Evolutionary conservation across 2,797 vertebrate genomes (phyloP), one percentile per base, ranked within the genome.

Genomic region (Tenualosa thibaudeaui): DNA sequence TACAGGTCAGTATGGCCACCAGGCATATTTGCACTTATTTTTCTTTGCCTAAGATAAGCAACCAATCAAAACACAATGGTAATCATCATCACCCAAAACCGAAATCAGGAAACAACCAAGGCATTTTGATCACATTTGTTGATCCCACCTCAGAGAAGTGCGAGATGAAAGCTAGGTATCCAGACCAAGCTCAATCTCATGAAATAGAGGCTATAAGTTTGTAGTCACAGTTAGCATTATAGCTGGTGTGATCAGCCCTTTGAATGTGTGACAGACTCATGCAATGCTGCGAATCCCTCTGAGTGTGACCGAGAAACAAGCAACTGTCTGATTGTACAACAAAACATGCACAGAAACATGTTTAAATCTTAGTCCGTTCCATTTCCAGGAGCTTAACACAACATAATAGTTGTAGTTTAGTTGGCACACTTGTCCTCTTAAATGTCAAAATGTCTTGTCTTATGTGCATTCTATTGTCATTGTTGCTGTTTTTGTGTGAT

Each of bases 301-400:
- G 37, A 75, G 68, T 75, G 68, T 19, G 15, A 75, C 9, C 6
- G 68, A 40, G 68, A 75, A 75, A 17, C 68, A 37, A 75, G 68
- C 12, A 75, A 19, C 31, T 43, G n/a, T 65, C 65, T 71, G 37
- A 12, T 5, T 5, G 51, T 53, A 26, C 4, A 5, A 2, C 3
- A 31, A 75, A 75, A 75, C 68, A 75, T 75, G 68, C 43, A 40
- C 31, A 75, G 31, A 75, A 17, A 75, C 68, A 75, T 75, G 68
- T 75, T 75, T 37, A 40, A 46, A 17, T 17, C 5, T 3, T 65
- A 13, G 43, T 75, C 17, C 40, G 31, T 75, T 75, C 15, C 37
- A 43, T 75, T 19, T 4, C 15, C 0, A 75, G 13, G 68, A 75
- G 15, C 15, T 19, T 75, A 75, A 40, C 68, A 31, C 24, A 65